phyloP scores from a whole-genome alignment of 2,888 invertebrate genomes.

The Troides oblongomaculatus region DNA sequence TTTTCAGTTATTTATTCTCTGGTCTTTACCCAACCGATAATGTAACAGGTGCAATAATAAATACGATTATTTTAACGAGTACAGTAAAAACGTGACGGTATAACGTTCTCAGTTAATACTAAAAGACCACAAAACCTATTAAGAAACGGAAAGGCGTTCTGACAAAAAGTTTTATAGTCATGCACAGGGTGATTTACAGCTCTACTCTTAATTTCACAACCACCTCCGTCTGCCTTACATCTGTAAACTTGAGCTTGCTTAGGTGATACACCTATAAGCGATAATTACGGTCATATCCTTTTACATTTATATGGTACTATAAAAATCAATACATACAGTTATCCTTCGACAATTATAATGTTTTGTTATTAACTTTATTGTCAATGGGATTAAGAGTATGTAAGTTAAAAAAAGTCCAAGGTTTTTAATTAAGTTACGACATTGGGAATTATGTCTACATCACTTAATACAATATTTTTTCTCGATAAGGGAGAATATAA shows the following conservation, averaged over 20 bases:
- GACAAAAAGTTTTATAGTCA: slow-evolving; percentile 70
- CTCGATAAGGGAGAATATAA: too few relatives aligned
- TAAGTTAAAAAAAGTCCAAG: too few relatives aligned
- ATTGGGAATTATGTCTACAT: too few relatives aligned
- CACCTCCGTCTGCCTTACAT: slow-evolving; percentile 30
- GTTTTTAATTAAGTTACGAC: too few relatives aligned
- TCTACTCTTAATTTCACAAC: slow-evolving; percentile 59
- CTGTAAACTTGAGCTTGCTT: slow-evolving; percentile 7
- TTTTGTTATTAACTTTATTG: too few relatives aligned
- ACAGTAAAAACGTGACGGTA: slow-evolving; percentile 14
- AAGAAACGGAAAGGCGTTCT: slow-evolving; percentile 41
- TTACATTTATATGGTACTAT: neutral
- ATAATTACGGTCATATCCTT: slow-evolving; percentile 8
- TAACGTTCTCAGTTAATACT: slow-evolving; percentile 34
- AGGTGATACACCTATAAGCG: slow-evolving; percentile 3
- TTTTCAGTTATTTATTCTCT: neutral
- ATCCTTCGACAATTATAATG: too few relatives aligned
- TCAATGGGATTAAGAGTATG: too few relatives aligned
- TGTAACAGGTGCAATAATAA: slow-evolving; percentile 7
- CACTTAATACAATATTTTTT: too few relatives aligned
- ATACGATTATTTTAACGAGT: neutral
- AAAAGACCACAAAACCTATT: slow-evolving; percentile 40
- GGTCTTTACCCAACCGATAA: neutral
- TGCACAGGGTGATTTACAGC: slow-evolving; percentile 59
- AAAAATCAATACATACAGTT: too few relatives aligned